Percentiles rank a stretch among this genome's conserved stretches.
phyloP scores from a whole-genome alignment of 2,888 invertebrate genomes.

The Synanthedon andrenaeformis region DNA sequence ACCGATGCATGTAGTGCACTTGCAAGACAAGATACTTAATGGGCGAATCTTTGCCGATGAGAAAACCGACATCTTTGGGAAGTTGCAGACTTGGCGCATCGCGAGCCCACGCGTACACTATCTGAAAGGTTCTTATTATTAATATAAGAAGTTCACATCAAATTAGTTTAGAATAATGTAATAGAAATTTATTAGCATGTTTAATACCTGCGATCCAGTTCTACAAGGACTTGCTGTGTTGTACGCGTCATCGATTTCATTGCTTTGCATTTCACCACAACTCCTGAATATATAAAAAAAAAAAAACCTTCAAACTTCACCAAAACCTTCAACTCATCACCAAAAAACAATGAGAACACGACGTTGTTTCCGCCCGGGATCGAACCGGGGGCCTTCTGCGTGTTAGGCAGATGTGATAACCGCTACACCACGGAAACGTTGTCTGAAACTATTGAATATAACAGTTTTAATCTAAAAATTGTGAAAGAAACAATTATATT shows the following conservation, averaged over 20 bases:
- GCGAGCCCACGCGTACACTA: slow-evolving; percentile 95
- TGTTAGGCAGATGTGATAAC: slow-evolving; percentile 94
- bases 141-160: neutral
- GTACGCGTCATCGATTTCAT: slow-evolving; percentile 50
- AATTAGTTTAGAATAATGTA: neutral
- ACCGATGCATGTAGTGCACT: slow-evolving; percentile 85
- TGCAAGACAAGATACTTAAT: slow-evolving; percentile 94
- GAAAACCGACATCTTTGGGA: slow-evolving; percentile 92
- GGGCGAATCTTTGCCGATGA: slow-evolving; percentile 84
- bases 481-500: neutral
- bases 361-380: slow-evolving; percentile 90
- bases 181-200: slow-evolving; percentile 7
- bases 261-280: slow-evolving; percentile 90
- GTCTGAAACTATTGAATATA: neutral
- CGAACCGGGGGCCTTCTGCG: slow-evolving; percentile 93
- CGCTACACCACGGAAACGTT: slow-evolving; percentile 89
- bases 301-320: neutral
- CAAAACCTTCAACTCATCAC: no score
- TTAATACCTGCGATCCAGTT: slow-evolving; percentile 74
- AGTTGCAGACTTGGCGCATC: slow-evolving; percentile 86
- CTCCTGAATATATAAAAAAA: slow-evolving; percentile 73
- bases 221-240: slow-evolving; percentile 80
- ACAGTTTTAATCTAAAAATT: neutral
- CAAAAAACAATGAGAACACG: no score
- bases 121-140: slow-evolving; percentile 53